phyloP scores from a whole-genome alignment of 2,113 vertebrate genomes.

The Anguilla rostrata region DNA sequence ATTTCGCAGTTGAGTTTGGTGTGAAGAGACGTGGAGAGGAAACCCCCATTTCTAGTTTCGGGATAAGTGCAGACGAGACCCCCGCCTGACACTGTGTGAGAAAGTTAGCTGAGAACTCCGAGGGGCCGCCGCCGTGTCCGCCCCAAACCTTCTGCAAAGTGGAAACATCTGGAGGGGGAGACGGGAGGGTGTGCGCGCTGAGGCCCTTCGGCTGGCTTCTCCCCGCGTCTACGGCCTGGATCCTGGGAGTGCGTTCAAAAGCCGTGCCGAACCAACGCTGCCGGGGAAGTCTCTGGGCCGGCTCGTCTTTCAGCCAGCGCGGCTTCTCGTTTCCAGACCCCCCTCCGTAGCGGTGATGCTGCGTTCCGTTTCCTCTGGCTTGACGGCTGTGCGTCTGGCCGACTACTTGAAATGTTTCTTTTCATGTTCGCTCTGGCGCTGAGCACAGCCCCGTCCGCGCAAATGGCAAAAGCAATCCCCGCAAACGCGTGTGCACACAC shows the following conservation, averaged over 20 bases:
- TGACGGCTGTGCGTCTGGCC: no score
- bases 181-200: not conserved
- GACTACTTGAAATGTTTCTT: not conserved
- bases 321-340: not conserved
- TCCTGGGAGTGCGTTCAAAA: not conserved
- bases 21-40: not conserved
- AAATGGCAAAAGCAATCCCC: not conserved
- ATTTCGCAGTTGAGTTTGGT: not conserved
- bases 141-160: not conserved
- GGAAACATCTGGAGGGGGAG: conserved; percentile 2
- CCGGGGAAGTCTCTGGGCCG: not conserved
- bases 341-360: not conserved
- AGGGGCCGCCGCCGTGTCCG: not conserved
- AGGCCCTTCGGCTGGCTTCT: not conserved
- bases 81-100: not conserved
- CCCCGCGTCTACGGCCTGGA: not conserved
- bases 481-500: no score
- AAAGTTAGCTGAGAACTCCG: not conserved
- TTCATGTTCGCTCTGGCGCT: not conserved
- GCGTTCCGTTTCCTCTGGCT: not conserved
- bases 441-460: not conserved
- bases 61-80: not conserved
- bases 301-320: not conserved
- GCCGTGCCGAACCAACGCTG: not conserved
- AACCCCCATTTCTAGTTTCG: not conserved